Conservation (phyloP, 2,113 vertebrate species). For the Marmota flaviventris region DNA sequence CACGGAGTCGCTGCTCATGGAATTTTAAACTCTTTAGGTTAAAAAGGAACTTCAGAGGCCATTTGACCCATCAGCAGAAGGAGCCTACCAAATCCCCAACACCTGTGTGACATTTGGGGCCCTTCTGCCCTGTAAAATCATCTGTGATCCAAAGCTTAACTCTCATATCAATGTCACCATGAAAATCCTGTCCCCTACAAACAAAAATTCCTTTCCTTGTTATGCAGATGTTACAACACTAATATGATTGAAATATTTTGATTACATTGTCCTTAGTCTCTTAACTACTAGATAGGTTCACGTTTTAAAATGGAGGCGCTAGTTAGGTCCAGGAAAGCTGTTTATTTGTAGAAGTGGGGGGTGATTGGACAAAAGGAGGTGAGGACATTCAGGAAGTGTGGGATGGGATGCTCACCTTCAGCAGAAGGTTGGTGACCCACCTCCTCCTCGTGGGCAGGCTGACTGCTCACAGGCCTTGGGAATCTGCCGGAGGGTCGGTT, state of each 20-base stretch:
- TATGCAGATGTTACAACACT: not conserved
- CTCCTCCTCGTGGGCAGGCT: not conserved
- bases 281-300: not conserved
- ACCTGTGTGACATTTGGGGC: not conserved
- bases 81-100: not conserved
- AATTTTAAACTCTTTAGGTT: slow-evolving; percentile 16
- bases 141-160: not conserved
- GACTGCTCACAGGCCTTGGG: not conserved
- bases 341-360: not conserved
- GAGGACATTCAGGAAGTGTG: not conserved
- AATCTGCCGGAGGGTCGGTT: not conserved
- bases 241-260: not conserved
- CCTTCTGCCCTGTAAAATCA: not conserved
- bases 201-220: not conserved
- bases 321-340: not conserved
- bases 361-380: not conserved
- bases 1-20: not conserved
- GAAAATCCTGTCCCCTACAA: slow-evolving; percentile 18
- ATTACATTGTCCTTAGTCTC: not conserved
- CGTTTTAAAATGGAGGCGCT: slow-evolving; percentile 15
- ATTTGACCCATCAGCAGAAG: not conserved
- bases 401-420: not conserved
- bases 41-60: not conserved
- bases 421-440: not conserved
- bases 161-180: not conserved